A percentile compares a stretch with the other conserved stretches of the same genome.
These are phyloP conservation scores for Ammodytes marinus DNA, from an alignment of 2,113 vertebrate genomes.

Conservation along the genomic window DNA sequence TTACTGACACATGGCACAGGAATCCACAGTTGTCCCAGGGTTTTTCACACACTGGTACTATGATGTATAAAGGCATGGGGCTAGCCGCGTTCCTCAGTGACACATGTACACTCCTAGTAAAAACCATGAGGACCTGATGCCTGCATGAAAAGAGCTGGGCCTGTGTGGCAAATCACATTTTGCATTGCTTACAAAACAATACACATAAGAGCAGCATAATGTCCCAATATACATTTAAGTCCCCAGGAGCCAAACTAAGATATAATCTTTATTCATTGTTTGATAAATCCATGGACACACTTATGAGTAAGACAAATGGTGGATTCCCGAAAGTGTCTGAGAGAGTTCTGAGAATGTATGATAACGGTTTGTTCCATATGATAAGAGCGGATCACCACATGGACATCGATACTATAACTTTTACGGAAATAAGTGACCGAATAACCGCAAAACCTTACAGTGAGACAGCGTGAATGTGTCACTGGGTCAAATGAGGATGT, in stretches of 20 bases:
- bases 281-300: neutral
- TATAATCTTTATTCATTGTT: neutral
- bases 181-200: no score
- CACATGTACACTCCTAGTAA: no score
- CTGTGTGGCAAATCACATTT: no score
- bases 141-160: no score
- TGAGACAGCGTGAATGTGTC: neutral
- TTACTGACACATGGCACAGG: no score
- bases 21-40: no score
- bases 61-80: no score
- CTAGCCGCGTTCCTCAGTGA: no score
- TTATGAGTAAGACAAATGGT: neutral
- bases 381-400: neutral
- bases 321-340: neutral
- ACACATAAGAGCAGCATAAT: no score
- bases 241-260: neutral
- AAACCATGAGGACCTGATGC: no score
- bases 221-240: neutral
- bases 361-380: neutral
- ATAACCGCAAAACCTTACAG: neutral
- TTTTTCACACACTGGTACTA: no score
- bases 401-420: neutral
- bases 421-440: neutral
- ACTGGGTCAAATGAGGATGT: constrained; percentile 3
- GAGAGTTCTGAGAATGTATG: neutral